phyloP scores from a whole-genome alignment of 2,797 vertebrate genomes.

The Clamator glandarius region DNA sequence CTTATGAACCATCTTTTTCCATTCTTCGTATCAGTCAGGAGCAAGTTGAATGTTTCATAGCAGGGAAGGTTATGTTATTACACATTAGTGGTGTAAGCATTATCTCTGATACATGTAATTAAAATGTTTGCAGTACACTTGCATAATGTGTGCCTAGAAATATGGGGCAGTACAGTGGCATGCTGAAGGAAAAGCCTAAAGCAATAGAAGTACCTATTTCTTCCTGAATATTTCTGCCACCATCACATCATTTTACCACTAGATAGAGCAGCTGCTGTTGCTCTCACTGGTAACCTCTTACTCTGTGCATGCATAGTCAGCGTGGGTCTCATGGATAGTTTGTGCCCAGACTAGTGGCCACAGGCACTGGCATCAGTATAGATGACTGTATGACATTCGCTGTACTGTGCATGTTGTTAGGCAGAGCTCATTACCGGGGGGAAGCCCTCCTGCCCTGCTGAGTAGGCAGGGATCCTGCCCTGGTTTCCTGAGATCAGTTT shows the following conservation, averaged over 20 bases:
- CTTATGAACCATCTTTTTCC: background rate
- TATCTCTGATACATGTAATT: background rate
- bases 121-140: background rate
- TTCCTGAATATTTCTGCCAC: background rate
- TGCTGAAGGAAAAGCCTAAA: background rate
- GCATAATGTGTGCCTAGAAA: background rate
- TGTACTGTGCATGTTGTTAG: background rate
- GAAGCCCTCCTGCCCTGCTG: background rate
- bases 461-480: background rate
- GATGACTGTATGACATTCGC: background rate
- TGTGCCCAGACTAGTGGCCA: background rate
- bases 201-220: background rate
- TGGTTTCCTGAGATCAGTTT: background rate
- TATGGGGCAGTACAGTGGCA: background rate
- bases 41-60: background rate
- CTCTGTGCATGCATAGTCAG: background rate
- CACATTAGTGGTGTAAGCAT: background rate
- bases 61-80: background rate
- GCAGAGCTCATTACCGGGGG: background rate
- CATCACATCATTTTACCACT: background rate
- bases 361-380: background rate
- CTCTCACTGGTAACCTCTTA: background rate
- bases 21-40: background rate
- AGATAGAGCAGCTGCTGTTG: background rate
- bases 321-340: fast-evolving